Percentiles rank a stretch among this genome's conserved stretches.
Evolutionary conservation across 2,113 vertebrate genomes (phyloP).

Genomic region (Scophthalmus maximus): DNA sequence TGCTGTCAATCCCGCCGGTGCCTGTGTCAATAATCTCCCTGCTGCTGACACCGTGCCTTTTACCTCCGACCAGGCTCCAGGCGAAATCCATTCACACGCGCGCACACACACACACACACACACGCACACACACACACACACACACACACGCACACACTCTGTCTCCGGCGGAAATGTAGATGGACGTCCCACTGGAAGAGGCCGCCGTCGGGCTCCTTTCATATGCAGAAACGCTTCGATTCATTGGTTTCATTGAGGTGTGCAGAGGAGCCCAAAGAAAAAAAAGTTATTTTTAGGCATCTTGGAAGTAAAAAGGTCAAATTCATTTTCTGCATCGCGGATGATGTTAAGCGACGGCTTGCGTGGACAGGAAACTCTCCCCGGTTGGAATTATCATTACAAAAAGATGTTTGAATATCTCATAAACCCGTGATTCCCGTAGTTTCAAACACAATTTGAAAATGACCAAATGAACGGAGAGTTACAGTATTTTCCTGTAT

Average conservation of each 20-base stretch:
- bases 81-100: constrained; percentile 42
- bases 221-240: constrained; percentile 26
- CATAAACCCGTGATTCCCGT: too few relatives aligned
- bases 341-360: too few relatives aligned
- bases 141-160: constrained; percentile 26
- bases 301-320: neutral
- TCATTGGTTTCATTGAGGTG: neutral
- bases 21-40: constrained; percentile 70
- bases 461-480: too few relatives aligned
- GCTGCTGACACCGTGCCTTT: constrained; percentile 72
- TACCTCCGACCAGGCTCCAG: constrained; percentile 17
- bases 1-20: constrained; percentile 36
- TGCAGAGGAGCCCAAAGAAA: constrained; percentile 15
- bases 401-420: too few relatives aligned
- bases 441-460: too few relatives aligned
- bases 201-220: constrained; percentile 10
- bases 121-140: constrained; percentile 5
- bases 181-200: constrained; percentile 16
- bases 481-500: too few relatives aligned
- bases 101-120: neutral
- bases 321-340: too few relatives aligned
- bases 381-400: too few relatives aligned
- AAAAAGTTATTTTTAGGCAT: constrained; percentile 30
- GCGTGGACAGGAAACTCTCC: too few relatives aligned
- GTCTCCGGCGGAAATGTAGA: constrained; percentile 51